Evolutionary conservation across 1,140 invertebrate species (phyloP), one percentile per base, ranked within the genome.

Genomic region (Fopius arisanus): DNA sequence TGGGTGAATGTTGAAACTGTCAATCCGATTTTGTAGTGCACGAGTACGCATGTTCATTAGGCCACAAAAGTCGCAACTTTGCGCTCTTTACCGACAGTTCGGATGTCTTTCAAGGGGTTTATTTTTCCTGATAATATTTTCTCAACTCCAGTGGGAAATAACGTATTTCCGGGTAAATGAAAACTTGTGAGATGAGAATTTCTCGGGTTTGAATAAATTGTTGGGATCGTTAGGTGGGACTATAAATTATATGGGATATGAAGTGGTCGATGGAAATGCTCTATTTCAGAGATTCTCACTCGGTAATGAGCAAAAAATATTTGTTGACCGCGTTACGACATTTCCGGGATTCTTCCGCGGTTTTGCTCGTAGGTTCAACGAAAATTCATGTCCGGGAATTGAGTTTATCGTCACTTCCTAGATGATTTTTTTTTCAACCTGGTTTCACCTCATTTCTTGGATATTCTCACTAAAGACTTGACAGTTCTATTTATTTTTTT

Each of bases 1-100:
- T 59, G 54, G 54, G 54, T 59, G 54, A 59, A 59, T 59, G 54
- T 59, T 59, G 23, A 19, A 59, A 59, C 54, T 59, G 54, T 59
- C 54, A 59, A 59, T 59, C 54, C 54, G 26, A 59, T 59, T 59
- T 23, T 19, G 43, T 51, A 19, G 7, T 5, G 19, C 6, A 26
- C 54, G 23, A 59, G 54, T 59, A 23, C 54, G 23, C 19, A 26
- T 26, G 54, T 59, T 59, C 54, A 59, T 59, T 59, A 59, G 23
- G 54, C 23, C 54, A 21, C 7, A 12, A 16, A 14, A 21, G 43
- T 16, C 19, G n/a, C 19, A 19, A 51, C 43, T 51, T 14, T 51
- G 5, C 6, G 5, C 33, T 37, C 19, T 19, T 7, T 51, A 51
- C 43, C 43, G 43, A 51, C 43, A 12, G 43, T 59, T 59, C 19